A percentile compares a stretch with the other conserved stretches of the same genome.
These are phyloP conservation scores for Ferdinandea cuprea DNA, from an alignment of 2,888 invertebrate genomes.

Conservation along the genomic window DNA sequence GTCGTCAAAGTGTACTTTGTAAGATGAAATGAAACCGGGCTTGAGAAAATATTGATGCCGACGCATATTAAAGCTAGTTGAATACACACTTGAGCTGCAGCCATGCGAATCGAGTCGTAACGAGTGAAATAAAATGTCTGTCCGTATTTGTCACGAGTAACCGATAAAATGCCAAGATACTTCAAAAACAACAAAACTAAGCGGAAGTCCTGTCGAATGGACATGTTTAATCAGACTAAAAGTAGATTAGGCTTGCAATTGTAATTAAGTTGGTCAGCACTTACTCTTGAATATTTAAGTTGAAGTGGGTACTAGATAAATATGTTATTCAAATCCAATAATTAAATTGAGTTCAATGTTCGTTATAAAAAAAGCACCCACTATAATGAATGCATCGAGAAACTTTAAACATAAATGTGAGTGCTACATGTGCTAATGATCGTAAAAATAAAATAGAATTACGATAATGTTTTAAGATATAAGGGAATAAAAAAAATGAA, in stretches of 20 bases:
- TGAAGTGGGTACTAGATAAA: too few relatives aligned
- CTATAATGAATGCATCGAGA: too few relatives aligned
- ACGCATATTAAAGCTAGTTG: background rate
- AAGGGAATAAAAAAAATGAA: too few relatives aligned
- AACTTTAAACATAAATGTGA: too few relatives aligned
- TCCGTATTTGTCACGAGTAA: background rate
- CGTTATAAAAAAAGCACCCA: too few relatives aligned
- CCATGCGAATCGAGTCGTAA: constrained; percentile 26
- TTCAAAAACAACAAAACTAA: constrained; percentile 7
- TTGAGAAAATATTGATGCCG: background rate
- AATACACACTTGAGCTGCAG: constrained; percentile 10
- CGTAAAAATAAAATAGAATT: too few relatives aligned
- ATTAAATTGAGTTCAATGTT: too few relatives aligned
- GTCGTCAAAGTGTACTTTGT: constrained; percentile 1
- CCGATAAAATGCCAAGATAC: constrained; percentile 28
- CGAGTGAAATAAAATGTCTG: constrained; percentile 18
- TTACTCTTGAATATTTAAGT: too few relatives aligned
- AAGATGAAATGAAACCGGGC: background rate
- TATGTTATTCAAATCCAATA: too few relatives aligned
- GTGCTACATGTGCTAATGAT: too few relatives aligned
- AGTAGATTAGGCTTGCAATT: constrained; percentile 27
- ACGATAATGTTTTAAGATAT: too few relatives aligned
- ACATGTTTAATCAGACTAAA: constrained; percentile 30
- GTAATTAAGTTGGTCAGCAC: too few relatives aligned
- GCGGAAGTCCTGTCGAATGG: constrained; percentile 10